Conservation (phyloP, 1,140 invertebrate species). For the Arion vulgaris region DNA sequence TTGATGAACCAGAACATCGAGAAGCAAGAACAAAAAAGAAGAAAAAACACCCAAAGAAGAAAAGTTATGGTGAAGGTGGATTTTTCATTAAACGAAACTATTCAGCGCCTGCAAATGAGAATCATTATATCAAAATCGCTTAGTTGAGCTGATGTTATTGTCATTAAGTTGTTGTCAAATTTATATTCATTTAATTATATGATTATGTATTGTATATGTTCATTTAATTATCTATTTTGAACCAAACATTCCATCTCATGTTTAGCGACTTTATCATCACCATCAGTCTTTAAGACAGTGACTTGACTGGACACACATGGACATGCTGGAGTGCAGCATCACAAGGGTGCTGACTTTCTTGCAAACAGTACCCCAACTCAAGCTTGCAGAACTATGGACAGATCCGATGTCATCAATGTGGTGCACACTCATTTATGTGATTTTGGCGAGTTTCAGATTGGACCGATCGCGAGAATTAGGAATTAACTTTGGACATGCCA, state of each 20-base stretch:
- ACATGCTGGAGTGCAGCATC: too few relatives aligned
- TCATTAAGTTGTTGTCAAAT: background rate
- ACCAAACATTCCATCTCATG: background rate
- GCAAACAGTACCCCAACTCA: too few relatives aligned
- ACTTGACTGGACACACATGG: too few relatives aligned
- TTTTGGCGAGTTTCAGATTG: too few relatives aligned
- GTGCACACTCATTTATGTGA: too few relatives aligned
- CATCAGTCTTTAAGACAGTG: too few relatives aligned
- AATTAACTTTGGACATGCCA: too few relatives aligned
- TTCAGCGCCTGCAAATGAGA: conserved; percentile 44
- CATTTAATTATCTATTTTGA: background rate
- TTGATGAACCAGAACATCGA: conserved; percentile 52
- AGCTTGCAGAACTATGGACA: too few relatives aligned
- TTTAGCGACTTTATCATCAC: background rate
- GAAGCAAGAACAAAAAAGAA: conserved; percentile 26
- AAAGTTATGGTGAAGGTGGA: conserved; percentile 56
- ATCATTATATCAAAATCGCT: conserved; percentile 25
- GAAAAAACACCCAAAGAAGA: conserved; percentile 54
- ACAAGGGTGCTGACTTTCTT: too few relatives aligned
- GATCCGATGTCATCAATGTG: too few relatives aligned
- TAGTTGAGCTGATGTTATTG: conserved; percentile 73
- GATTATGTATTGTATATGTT: too few relatives aligned
- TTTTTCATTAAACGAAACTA: conserved; percentile 60
- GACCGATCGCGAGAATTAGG: too few relatives aligned
- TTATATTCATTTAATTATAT: background rate